Evolutionary conservation across 1,140 invertebrate genomes (phyloP).

Genomic region (Oscheius sp.): DNA sequence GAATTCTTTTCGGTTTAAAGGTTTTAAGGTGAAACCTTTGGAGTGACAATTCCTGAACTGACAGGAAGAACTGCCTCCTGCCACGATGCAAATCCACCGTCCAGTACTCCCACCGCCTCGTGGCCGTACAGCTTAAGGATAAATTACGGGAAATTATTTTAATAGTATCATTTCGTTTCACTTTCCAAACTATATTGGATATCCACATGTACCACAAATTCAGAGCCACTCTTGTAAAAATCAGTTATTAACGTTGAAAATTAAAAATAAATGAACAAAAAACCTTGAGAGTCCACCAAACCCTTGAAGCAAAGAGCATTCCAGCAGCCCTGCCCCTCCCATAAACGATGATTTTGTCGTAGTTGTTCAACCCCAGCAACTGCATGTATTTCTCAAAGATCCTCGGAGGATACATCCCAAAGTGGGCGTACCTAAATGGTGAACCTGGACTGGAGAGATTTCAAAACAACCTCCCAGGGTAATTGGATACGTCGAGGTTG

Average conservation of each 20-base stretch:
- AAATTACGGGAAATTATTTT: no score
- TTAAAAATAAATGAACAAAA: no score
- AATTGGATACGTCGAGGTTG: constrained; percentile 41
- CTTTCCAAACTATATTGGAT: no score
- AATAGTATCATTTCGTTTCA: no score
- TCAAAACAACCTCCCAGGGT: constrained; percentile 39
- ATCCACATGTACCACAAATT: no score
- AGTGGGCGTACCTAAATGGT: constrained; percentile 28
- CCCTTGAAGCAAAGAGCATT: constrained; percentile 50
- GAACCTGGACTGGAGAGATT: not conserved
- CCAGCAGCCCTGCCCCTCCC: constrained; percentile 49
- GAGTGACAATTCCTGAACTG: not conserved
- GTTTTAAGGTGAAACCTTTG: no score
- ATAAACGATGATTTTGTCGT: constrained; percentile 53
- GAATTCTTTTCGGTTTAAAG: constrained; percentile 10
- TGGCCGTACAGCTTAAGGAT: constrained; percentile 24
- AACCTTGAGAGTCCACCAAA: constrained; percentile 27
- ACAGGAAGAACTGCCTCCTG: not conserved
- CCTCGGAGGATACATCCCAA: constrained; percentile 48
- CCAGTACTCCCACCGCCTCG: not conserved
- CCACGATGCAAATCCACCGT: constrained; percentile 18
- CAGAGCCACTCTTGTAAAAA: no score
- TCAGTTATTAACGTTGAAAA: no score
- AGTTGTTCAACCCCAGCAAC: constrained; percentile 46
- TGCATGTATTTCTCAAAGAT: constrained; percentile 51